These are phyloP conservation scores for Acronicta alni DNA, from an alignment of 2,888 invertebrate species.

Conservation along the genomic window DNA sequence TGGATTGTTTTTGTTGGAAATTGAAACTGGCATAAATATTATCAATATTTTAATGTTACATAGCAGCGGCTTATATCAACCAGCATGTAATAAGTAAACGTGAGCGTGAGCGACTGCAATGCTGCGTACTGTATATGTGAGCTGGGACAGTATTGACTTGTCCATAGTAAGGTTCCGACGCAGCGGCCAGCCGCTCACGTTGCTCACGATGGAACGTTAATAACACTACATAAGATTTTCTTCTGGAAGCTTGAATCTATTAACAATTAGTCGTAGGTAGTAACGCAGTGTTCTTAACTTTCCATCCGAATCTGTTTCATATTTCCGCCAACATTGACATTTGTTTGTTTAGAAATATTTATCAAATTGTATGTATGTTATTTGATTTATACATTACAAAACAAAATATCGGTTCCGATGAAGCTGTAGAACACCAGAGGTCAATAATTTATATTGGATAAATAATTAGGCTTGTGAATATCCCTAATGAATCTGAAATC, in stretches of 20 bases:
- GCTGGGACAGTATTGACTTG: too few relatives aligned
- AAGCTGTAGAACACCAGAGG: conserved; percentile 24
- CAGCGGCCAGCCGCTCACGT: too few relatives aligned
- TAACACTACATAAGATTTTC: conserved; percentile 24
- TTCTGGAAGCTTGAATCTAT: conserved; percentile 52
- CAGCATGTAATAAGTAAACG: not conserved
- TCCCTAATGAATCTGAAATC: conserved; percentile 25
- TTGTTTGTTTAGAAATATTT: conserved; percentile 15
- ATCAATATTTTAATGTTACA: conserved; percentile 7
- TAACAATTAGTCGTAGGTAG: conserved; percentile 45
- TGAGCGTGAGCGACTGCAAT: not conserved
- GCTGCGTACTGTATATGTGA: too few relatives aligned
- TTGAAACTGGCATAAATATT: conserved; percentile 11
- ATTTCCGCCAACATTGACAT: conserved; percentile 5
- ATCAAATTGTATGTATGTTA: conserved; percentile 25
- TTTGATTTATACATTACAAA: conserved; percentile 31
- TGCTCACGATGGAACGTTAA: conserved; percentile 25
- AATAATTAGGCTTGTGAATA: conserved; percentile 39
- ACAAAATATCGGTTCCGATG: conserved; percentile 6
- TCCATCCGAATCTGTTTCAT: conserved; percentile 8
- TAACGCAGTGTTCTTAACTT: conserved; percentile 29
- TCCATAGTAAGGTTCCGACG: too few relatives aligned
- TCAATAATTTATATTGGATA: too few relatives aligned
- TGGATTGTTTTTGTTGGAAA: conserved; percentile 21
- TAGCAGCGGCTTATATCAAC: not conserved